Conservation (phyloP, 2,113 vertebrate species). For the Lathamus discolor region DNA sequence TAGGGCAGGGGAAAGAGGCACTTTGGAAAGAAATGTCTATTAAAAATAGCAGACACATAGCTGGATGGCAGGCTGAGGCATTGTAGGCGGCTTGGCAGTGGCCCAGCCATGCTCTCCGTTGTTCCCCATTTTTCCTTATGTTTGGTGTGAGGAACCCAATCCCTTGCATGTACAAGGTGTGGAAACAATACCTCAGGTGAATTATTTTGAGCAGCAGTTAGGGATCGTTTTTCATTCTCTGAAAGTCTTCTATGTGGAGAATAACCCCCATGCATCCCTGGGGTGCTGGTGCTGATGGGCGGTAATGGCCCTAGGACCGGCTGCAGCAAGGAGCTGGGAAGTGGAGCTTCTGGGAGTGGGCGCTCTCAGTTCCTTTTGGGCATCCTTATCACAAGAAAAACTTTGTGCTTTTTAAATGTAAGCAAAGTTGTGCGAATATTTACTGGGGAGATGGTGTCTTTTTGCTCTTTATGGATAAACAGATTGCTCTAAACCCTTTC, state of each 20-base stretch:
- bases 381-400: not conserved
- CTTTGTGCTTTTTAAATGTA: not conserved
- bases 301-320: not conserved
- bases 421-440: not conserved
- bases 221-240: not conserved
- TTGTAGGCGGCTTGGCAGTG: not conserved
- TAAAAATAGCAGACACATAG: not conserved
- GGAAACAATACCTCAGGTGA: not conserved
- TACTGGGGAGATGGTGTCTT: not conserved
- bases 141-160: not conserved
- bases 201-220: conserved; percentile 7
- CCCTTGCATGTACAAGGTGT: fast-evolving
- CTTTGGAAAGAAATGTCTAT: not conserved
- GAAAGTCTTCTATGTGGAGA: not conserved
- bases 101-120: not conserved
- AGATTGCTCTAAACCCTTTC: not conserved
- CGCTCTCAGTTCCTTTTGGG: not conserved
- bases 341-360: not conserved
- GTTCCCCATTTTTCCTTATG: not conserved
- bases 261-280: not conserved
- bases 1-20: fast-evolving
- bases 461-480: conserved; percentile 6
- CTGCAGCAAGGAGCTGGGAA: not conserved
- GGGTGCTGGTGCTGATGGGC: not conserved
- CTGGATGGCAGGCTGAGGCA: not conserved